A percentile compares a stretch with the other conserved stretches of the same genome.
Evolutionary conservation across 1,140 invertebrate species (phyloP).

Genomic region (Musca domestica): DNA sequence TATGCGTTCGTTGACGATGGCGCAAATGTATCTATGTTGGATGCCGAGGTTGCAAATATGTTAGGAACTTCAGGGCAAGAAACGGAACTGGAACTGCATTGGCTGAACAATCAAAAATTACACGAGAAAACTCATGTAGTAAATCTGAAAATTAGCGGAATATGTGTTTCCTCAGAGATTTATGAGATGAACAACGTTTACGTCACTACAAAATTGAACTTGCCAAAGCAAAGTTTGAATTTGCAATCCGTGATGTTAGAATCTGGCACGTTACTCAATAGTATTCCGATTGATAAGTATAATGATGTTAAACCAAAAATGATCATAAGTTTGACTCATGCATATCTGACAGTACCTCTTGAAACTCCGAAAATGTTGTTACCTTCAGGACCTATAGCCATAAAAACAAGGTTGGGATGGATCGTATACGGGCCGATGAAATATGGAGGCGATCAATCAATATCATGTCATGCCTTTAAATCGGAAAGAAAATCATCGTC

Average conservation of each 20-base stretch:
- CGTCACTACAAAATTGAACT: not conserved
- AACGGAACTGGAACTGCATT: not conserved
- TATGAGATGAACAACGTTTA: not conserved
- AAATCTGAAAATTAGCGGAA: not conserved
- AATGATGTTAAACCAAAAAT: not conserved
- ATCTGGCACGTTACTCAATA: no score
- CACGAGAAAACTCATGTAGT: not conserved
- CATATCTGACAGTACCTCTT: slow-evolving; percentile 5
- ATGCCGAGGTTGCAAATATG: not conserved
- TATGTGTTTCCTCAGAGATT: not conserved
- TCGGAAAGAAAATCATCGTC: not conserved
- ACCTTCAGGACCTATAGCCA: not conserved
- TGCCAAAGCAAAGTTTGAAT: not conserved
- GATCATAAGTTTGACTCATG: slow-evolving; percentile 3
- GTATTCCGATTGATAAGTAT: not conserved
- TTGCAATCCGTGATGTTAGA: no score
- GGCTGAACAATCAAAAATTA: not conserved
- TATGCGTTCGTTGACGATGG: not conserved
- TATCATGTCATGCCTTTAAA: no score
- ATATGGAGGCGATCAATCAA: no score
- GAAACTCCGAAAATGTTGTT: no score
- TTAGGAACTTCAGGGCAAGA: not conserved
- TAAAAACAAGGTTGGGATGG: not conserved
- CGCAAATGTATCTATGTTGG: not conserved
- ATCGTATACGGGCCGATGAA: not conserved